Conservation (phyloP, 1,140 invertebrate species). For the Nephotettix cincticeps region DNA sequence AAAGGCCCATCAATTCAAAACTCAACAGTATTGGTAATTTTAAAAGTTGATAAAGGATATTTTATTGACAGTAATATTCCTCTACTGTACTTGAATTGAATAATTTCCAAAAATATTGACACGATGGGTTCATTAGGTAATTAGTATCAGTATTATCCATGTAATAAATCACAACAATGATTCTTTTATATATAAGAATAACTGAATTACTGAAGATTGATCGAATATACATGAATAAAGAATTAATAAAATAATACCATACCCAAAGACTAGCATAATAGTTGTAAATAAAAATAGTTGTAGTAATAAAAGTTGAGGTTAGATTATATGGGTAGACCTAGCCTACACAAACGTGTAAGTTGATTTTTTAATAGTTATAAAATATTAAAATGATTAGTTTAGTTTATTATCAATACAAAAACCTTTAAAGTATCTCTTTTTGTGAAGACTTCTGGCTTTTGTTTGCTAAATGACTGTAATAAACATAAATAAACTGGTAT, state of each 20-base stretch:
- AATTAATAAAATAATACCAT: neutral
- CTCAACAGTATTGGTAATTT: no score
- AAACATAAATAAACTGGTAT: neutral
- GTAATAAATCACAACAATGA: no score
- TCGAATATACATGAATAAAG: neutral
- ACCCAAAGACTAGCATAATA: neutral
- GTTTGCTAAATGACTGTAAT: neutral
- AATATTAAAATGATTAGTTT: neutral
- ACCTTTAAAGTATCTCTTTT: neutral
- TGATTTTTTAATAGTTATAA: neutral
- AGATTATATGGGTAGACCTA: neutral
- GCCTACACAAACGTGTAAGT: neutral
- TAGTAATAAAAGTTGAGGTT: neutral
- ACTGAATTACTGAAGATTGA: neutral
- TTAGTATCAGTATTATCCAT: no score
- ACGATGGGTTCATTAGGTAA: no score
- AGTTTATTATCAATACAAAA: neutral
- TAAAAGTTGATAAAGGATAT: no score
- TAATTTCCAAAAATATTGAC: no score
- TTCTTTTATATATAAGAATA: no score
- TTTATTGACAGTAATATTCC: no score
- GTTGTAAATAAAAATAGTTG: neutral
- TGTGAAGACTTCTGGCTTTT: neutral
- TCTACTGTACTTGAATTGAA: no score
- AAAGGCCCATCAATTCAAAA: no score